Conservation (phyloP, 2,888 invertebrate species). For the Pterobdella sp. region DNA sequence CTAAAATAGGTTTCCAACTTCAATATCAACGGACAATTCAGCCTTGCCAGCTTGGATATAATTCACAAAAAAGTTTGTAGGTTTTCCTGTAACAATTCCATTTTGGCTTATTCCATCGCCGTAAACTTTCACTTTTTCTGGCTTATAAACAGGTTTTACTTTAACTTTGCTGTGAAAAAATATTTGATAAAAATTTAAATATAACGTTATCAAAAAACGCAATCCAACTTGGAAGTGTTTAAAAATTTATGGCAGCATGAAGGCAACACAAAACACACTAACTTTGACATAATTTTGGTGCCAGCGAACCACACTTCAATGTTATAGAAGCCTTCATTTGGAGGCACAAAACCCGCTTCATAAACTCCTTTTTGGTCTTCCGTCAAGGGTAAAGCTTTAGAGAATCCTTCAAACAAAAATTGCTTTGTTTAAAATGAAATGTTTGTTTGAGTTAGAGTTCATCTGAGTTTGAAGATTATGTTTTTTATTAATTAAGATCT, state of each 20-base stretch:
- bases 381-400: constrained; percentile 4
- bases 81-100: constrained; percentile 3
- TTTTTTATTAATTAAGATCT: background rate
- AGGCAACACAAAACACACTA: background rate
- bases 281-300: constrained; percentile 23
- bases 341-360: constrained; percentile 18
- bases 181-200: background rate
- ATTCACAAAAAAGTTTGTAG: constrained; percentile 18
- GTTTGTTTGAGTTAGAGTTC: background rate
- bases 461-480: background rate
- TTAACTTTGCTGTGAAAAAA: constrained; percentile 13
- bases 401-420: constrained; percentile 1
- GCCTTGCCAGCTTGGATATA: constrained; percentile 27
- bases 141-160: constrained; percentile 16
- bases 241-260: background rate
- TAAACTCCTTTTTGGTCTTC: constrained; percentile 6
- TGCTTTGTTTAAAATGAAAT: background rate
- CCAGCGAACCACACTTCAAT: constrained; percentile 27
- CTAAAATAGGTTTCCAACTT: background rate
- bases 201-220: no score
- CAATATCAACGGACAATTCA: constrained; percentile 18
- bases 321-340: constrained; percentile 24
- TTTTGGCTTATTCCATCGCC: constrained; percentile 17
- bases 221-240: background rate
- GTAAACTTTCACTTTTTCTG: constrained; percentile 19